Percentiles rank a stretch among this genome's conserved stretches.
phyloP scores from a whole-genome alignment of 2,888 invertebrate species.

The Philereme vetulata region DNA sequence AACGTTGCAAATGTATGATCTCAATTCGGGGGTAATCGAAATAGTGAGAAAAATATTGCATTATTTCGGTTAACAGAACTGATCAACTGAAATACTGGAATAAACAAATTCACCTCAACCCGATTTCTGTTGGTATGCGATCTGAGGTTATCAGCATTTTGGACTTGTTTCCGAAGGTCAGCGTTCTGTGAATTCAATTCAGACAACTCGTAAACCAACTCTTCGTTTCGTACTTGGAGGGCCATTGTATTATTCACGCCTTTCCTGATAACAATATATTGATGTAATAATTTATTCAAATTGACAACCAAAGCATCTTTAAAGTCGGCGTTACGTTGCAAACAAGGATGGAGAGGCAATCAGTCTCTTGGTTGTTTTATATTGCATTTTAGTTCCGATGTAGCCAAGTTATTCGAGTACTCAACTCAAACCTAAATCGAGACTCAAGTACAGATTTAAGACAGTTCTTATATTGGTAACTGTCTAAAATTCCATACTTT shows the following conservation, averaged over 20 bases:
- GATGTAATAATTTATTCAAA: conserved; percentile 2
- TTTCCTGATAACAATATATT: conserved; percentile 52
- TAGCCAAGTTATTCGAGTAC: no score
- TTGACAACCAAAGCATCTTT: neutral
- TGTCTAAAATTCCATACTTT: no score
- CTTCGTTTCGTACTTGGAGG: conserved; percentile 60
- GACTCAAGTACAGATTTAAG: no score
- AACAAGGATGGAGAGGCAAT: neutral
- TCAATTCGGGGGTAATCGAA: no score
- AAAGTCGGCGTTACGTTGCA: neutral
- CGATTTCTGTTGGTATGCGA: conserved; percentile 51
- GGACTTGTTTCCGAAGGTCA: conserved; percentile 64
- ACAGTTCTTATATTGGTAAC: no score
- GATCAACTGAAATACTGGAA: neutral
- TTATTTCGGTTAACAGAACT: no score
- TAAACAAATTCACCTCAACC: conserved; percentile 52
- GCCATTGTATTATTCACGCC: conserved; percentile 59
- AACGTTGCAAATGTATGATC: no score
- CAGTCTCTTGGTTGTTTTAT: no score
- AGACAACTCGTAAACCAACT: conserved; percentile 57
- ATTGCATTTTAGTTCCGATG: no score
- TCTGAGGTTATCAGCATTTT: conserved; percentile 54
- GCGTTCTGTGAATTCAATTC: conserved; percentile 62
- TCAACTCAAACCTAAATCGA: no score
- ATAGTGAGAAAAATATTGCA: no score